Base-by-base conservation (phyloP, 2,888 invertebrate species). In the Sarcophaga subvicina region DNA sequence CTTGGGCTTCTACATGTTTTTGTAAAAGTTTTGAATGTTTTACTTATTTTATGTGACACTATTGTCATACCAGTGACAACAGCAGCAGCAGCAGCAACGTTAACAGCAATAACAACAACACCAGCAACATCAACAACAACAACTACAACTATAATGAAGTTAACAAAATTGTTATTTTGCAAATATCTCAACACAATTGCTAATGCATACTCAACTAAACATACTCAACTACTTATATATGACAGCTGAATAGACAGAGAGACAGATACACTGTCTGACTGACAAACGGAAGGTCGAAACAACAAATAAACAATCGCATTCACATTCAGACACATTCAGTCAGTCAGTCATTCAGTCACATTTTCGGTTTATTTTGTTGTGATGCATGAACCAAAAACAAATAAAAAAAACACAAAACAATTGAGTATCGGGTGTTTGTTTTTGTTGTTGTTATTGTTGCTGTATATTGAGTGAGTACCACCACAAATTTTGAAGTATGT, bases 401-500 rank as follows among this genome's bases (percentile, higher is more conserved):
- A 49, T 14, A 49, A 4, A 49, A 4, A 49, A 11, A 49, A 54
- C 10, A 54, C 54, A 54, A 54, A 54, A 54, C 12, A 54, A 37
- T 37, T 37, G 37, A 2, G 37, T 37, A 37, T 37, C 37, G 37
- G 10, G 37, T 37, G 37, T 37, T 37, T 37, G 2, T 37, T 37
- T 37, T 37, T 37, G 37, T 37, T 37, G 0, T 37, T 37, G 8
- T 37, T 37, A 0, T 2, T 37, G 37, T 37, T 37, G 8, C 2
- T 8, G 37, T 37, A 37, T 0, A 37, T 37, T 37, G 64, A 67
- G 72, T 72, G 63, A 73, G 63, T 73, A 45, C 79, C 63, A 75
- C 73, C 83, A 60, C 79, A 83, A 79, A 75, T 62, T 78, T 83
- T 83, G 69, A 79, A 75, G 69, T n/a, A 79, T 85, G 25, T 85